These are phyloP conservation scores for Corythoichthys haematopterus DNA, from an alignment of 2,113 vertebrate genomes.

Conservation along the genomic window DNA sequence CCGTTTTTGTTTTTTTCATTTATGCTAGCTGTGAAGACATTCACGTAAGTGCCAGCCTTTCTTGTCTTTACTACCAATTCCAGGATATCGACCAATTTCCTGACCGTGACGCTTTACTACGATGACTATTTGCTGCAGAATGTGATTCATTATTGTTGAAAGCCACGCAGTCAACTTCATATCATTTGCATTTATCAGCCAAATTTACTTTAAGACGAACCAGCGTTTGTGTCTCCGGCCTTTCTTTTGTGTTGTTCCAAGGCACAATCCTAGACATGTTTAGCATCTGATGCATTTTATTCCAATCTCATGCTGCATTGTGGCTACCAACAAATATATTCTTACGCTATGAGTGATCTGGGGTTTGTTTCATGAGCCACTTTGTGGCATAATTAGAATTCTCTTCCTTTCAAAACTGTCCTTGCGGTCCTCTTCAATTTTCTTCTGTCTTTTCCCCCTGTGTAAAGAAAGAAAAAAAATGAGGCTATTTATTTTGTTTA, in stretches of 20 bases:
- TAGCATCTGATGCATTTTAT: background rate
- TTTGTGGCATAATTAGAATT: background rate
- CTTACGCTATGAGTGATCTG: background rate
- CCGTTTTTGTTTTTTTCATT: background rate
- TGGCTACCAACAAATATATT: background rate
- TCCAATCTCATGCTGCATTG: background rate
- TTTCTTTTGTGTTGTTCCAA: background rate
- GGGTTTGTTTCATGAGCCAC: background rate
- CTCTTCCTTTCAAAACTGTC: background rate
- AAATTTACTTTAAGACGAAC: too few relatives aligned
- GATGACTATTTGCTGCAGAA: too few relatives aligned
- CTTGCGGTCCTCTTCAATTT: constrained; percentile 15
- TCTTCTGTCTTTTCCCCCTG: constrained; percentile 48
- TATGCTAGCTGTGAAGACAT: too few relatives aligned
- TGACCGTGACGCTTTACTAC: too few relatives aligned
- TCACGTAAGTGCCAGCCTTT: too few relatives aligned
- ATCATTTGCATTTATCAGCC: too few relatives aligned
- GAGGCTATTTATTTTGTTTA: constrained; percentile 76
- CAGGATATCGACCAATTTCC: too few relatives aligned
- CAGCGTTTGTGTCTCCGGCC: too few relatives aligned
- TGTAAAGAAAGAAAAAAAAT: constrained; percentile 46
- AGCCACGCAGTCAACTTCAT: too few relatives aligned
- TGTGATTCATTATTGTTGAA: too few relatives aligned
- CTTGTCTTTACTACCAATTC: too few relatives aligned
- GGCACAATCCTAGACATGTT: background rate